Base-by-base conservation (phyloP, 2,797 vertebrate genomes). In the Gastrophryne carolinensis region DNA sequence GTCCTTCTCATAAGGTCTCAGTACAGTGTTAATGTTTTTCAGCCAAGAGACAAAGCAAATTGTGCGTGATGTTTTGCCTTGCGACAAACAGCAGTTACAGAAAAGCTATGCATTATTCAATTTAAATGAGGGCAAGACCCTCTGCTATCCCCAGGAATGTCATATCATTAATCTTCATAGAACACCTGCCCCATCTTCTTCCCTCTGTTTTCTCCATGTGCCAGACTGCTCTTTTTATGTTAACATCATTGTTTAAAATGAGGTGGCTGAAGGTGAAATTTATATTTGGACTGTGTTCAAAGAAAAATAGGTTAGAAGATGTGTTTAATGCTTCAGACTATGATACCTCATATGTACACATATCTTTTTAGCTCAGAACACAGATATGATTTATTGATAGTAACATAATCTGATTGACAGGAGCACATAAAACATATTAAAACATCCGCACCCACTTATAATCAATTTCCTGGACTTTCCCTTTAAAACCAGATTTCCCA, bases 81-180 rank as follows among this genome's bases (percentile, higher is more conserved):
- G 41, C 76, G 24, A 57, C 66, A 69, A 78, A 69, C 5, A 62
- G 5, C 26, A 3, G 58, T 64, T 79, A 58, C 24, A 73, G 78
- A 84, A 82, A 82, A 88, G 81, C 80, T 83, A 69, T 86, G 86
- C 89, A 89, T 90, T 85, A 86, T 80, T 83, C 84, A 83, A 73
- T 84, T 82, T 89, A 90, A 92, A 88, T 91, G 86, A 91, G 91
- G 87, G 86, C 84, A 82, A 84, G 87, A 87, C 88, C 89, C 86
- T 84, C 81, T 87, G 82, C 76, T 89, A 85, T 85, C 89, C 85
- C 34, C 79, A 78, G 87, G 91, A 90, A 85, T 70, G 79, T 84
- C 86, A 91, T 87, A 80, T 87, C 58, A 81, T 75, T 85, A 79
- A 83, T 85, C 82, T 85, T 86, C 61, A 30, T 13, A 44, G 86